Base-by-base conservation (phyloP, 2,113 vertebrate genomes). In the Enhydra lutris region DNA sequence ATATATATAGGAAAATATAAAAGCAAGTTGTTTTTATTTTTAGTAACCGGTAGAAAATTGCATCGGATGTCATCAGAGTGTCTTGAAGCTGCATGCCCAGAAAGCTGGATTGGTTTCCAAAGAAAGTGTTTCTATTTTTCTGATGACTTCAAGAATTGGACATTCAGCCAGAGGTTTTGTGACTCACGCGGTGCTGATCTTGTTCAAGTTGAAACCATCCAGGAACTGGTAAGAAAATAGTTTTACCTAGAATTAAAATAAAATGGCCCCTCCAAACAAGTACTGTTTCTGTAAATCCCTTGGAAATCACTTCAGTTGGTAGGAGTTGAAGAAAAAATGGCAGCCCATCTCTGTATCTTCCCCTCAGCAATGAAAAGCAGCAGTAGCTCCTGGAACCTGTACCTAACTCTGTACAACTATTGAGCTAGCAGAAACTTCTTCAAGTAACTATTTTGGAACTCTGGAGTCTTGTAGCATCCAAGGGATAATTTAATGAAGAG, bases 71-170 rank as follows among this genome's bases (percentile, higher is more conserved):
- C 23, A 57, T 45, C 71, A 78, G 88, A 47, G 45, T 91, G 71
- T 45, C 39, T 65, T 85, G 57, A 91, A 91, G 47, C 23, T 79
- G 71, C 34, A 18, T 95, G 89, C 39, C 81, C 89, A 81, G 61
- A 92, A 8, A 31, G 8, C 34, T 92, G 89, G 89, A 95, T 92
- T 92, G 94, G 94, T 76, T 95, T 92, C 61, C 89, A 92, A 61
- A 71, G 89, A 50, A 95, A 95, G 9, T 92, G 94, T 50, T 95
- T 91, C 59, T 92, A 92, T 50, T 92, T 86, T 61, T 92, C 94
- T 80, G n/a, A 92, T 80, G 89, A 95, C 63, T 45, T 26, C 47
- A 91, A 39, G n/a, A 95, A 91, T 18, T 91, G 81, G 81, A 91
- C 89, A 21, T 89, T 73, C n/a, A 95, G 57, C 26, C 80, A 95